Evolutionary conservation across 2,113 vertebrate species (phyloP).

Genomic region (Planiliza haematocheilus): DNA sequence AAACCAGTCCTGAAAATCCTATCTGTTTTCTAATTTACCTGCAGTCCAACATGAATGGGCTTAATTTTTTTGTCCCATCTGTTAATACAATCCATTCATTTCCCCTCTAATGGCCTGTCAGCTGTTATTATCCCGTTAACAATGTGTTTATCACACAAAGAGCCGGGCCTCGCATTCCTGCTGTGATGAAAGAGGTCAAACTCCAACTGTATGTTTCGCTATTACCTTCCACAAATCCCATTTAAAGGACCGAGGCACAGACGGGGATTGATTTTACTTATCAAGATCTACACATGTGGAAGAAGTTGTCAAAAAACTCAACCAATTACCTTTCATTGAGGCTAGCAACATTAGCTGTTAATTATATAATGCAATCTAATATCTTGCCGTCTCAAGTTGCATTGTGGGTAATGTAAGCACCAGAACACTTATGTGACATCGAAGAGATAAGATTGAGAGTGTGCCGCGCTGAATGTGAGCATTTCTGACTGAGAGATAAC

Average conservation of each 20-base stretch:
- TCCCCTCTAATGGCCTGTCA: slow-evolving; percentile 28
- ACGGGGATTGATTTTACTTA: background rate
- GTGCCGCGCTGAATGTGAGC: no score
- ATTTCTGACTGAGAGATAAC: no score
- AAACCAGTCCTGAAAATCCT: slow-evolving; percentile 26
- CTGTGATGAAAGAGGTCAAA: slow-evolving; percentile 12
- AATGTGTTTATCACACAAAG: slow-evolving; percentile 31
- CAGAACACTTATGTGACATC: no score
- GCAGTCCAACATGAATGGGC: slow-evolving; percentile 30
- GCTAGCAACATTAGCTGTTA: background rate
- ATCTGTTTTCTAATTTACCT: slow-evolving; percentile 56
- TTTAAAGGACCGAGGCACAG: background rate
- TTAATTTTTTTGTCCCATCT: slow-evolving; percentile 42
- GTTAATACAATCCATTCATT: slow-evolving; percentile 42
- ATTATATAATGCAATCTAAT: no score
- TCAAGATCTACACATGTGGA: background rate
- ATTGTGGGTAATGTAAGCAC: no score
- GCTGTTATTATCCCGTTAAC: slow-evolving; percentile 47
- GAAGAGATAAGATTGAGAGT: no score
- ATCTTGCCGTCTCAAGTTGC: no score
- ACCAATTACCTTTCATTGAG: no score
- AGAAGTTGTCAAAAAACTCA: background rate
- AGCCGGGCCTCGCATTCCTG: background rate
- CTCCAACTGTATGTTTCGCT: background rate
- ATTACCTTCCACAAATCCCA: background rate